Conservation (phyloP, 2,888 invertebrate genomes). For the Hemicrepidius hirtus region DNA sequence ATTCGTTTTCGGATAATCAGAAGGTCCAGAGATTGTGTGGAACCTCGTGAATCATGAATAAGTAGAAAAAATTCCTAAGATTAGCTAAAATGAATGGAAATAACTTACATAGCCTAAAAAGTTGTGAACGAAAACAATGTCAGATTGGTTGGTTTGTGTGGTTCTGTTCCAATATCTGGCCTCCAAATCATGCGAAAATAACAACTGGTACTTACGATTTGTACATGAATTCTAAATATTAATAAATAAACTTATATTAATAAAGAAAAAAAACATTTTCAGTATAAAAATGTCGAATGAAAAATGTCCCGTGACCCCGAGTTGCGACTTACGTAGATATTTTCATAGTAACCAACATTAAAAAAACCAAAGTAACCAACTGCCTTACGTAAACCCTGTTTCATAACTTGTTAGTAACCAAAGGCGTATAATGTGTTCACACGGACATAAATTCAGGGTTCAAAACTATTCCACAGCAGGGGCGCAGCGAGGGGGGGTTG, state of each 20-base stretch:
- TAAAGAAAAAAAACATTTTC: conserved; percentile 32
- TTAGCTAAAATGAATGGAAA: background rate
- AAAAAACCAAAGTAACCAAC: background rate
- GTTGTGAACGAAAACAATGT: conserved; percentile 32
- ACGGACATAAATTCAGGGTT: too few species aligned
- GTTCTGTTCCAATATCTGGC: background rate
- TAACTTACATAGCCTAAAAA: conserved; percentile 36
- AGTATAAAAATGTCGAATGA: conserved; percentile 30
- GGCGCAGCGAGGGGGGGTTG: too few species aligned
- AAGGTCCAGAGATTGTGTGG: conserved; percentile 4
- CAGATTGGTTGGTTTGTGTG: background rate
- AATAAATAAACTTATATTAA: conserved; percentile 35
- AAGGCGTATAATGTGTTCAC: too few species aligned
- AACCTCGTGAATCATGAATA: background rate
- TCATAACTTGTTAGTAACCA: too few species aligned
- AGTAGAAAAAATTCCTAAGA: background rate
- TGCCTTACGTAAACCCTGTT: too few species aligned
- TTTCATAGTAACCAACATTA: background rate
- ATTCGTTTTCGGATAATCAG: background rate
- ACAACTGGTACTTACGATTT: conserved; percentile 36
- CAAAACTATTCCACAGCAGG: too few species aligned
- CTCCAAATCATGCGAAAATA: background rate
- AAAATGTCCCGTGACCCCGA: conserved; percentile 39
- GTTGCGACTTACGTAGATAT: conserved; percentile 23
- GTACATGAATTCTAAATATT: conserved; percentile 34